Conservation (phyloP, 2,113 vertebrate genomes). For the Blennius ocellaris region DNA sequence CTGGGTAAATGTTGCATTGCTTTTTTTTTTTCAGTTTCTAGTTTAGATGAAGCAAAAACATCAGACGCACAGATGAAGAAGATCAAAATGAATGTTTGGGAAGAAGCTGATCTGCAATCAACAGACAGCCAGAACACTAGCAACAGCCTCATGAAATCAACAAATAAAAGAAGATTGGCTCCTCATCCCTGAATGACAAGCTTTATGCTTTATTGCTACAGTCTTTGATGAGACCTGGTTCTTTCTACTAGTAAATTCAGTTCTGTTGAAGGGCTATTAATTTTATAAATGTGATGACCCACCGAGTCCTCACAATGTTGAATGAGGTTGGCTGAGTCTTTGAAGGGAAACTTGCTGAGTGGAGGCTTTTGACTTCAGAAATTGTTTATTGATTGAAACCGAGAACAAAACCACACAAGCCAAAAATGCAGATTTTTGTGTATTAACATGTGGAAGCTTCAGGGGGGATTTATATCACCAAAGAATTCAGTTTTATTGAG, state of each 20-base stretch:
- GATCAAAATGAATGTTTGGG: not conserved
- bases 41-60: slow-evolving; percentile 10
- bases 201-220: slow-evolving; percentile 40
- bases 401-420: slow-evolving; percentile 7
- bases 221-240: slow-evolving; percentile 33
- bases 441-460: slow-evolving; percentile 23
- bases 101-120: slow-evolving; percentile 25
- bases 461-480: slow-evolving; percentile 3
- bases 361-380: slow-evolving; percentile 21
- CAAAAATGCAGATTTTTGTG: slow-evolving; percentile 34
- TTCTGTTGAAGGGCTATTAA: slow-evolving; percentile 46
- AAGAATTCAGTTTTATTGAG: slow-evolving; percentile 3
- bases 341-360: slow-evolving; percentile 38
- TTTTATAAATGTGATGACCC: slow-evolving; percentile 40
- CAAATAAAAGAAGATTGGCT: slow-evolving; percentile 46
- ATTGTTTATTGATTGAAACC: slow-evolving; percentile 40
- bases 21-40: not conserved
- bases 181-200: slow-evolving; percentile 33
- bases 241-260: slow-evolving; percentile 48
- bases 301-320: slow-evolving; percentile 13
- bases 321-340: slow-evolving; percentile 13
- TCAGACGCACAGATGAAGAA: not conserved
- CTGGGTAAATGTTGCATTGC: not conserved
- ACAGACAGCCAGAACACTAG: slow-evolving; percentile 14
- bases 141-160: slow-evolving; percentile 46